Evolutionary conservation across 2,113 vertebrate genomes (phyloP).

Genomic region (Caranx melampygus): DNA sequence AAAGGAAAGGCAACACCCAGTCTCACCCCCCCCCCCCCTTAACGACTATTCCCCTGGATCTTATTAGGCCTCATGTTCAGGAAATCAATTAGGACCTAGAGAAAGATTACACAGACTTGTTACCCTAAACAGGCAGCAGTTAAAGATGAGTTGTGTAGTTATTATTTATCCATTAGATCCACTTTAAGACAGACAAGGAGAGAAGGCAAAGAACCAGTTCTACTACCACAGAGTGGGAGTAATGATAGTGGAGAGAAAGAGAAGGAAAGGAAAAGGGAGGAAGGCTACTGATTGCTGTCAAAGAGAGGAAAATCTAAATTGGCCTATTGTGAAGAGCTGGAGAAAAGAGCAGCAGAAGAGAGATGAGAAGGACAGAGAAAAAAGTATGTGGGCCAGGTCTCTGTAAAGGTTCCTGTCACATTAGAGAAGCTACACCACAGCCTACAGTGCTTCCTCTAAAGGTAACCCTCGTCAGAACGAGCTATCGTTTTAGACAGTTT

Average conservation of each 20-base stretch:
- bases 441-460: constrained; percentile 26
- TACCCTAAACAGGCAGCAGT: constrained; percentile 66
- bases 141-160: constrained; percentile 69
- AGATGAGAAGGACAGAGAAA: constrained; percentile 13
- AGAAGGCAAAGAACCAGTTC: constrained; percentile 38
- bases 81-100: constrained; percentile 73
- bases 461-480: constrained; percentile 36
- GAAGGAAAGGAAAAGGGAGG: constrained; percentile 9
- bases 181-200: constrained; percentile 43
- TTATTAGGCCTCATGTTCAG: constrained; percentile 69
- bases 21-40: constrained; percentile 33
- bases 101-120: constrained; percentile 68
- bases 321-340: constrained; percentile 25
- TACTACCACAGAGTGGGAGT: constrained; percentile 21
- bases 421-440: constrained; percentile 23
- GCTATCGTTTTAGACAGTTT: constrained; percentile 48
- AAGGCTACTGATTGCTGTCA: constrained; percentile 11
- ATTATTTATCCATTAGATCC: constrained; percentile 76
- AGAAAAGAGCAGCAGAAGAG: constrained; percentile 9
- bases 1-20: constrained; percentile 62
- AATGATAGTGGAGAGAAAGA: constrained; percentile 36
- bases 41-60: constrained; percentile 76
- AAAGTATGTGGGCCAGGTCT: constrained; percentile 31
- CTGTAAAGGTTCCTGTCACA: constrained; percentile 49
- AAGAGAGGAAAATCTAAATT: constrained; percentile 39